These are phyloP conservation scores for Hydropsyche betteni DNA, from an alignment of 2,888 invertebrate genomes.

Conservation along the genomic window DNA sequence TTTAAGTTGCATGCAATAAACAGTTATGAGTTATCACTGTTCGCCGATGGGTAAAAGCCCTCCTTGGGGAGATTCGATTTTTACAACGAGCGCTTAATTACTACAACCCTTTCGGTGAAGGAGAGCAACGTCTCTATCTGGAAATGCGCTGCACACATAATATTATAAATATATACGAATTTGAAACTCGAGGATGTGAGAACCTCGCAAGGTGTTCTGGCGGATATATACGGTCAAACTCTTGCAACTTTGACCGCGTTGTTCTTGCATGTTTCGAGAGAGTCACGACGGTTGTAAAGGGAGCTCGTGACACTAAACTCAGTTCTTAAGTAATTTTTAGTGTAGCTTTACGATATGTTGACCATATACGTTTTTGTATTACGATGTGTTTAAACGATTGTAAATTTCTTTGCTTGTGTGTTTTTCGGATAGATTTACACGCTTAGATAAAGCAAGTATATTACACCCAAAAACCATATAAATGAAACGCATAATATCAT, in stretches of 20 bases:
- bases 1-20: conserved; percentile 46
- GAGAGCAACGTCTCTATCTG: no score
- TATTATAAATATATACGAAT: no score
- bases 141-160: no score
- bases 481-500: no score
- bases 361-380: conserved; percentile 13
- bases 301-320: conserved; percentile 31
- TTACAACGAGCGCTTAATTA: conserved; percentile 7
- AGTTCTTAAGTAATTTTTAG: conserved; percentile 24
- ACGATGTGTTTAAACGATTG: conserved; percentile 16
- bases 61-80: conserved; percentile 12
- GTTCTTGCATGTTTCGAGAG: background rate
- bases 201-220: conserved; percentile 10
- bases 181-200: conserved; percentile 2
- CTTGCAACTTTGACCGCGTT: no score
- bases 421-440: no score
- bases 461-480: no score
- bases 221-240: background rate
- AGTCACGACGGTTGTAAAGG: conserved; percentile 25
- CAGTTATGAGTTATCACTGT: conserved; percentile 43
- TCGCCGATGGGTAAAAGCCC: conserved; percentile 5
- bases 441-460: no score
- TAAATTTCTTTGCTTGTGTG: background rate
- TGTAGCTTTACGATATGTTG: conserved; percentile 18
- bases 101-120: background rate